Base-by-base conservation (phyloP, 2,113 vertebrate species). In the Takifugu bimaculatus region DNA sequence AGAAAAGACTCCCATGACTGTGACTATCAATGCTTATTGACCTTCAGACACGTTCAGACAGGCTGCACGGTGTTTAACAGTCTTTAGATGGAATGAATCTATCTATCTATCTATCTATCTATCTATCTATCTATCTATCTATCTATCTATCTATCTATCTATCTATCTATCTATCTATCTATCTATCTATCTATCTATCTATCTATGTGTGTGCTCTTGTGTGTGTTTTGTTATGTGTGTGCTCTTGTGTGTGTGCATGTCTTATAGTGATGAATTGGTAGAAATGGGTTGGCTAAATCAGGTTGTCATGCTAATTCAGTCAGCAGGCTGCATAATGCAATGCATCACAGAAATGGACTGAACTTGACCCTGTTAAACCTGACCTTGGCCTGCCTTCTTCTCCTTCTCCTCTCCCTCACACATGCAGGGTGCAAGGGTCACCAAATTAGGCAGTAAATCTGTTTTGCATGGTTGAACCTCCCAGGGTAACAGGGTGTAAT, bases 291-390 rank as follows among this genome's bases (percentile, higher is more conserved):
- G 86, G 74, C 80, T 87, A 91, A 91, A 91, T 90, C 82, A 67
- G 81, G 85, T 90, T 90, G 86, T 84, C 85, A 90, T 90, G 90
- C 88, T 91, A 90, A 91, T 91, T 89, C 86, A 83, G 83, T 85
- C 84, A 87, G 84, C 84, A 87, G 89, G 87, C 88, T 90, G 84
- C 81, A 88, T 92, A 91, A 91, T 90, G 80, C 75, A 86, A 84
- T 86, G 85, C 88, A 87, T 80, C 70, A 79, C 78, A 80, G 86
- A 90, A 87, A 56, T 68, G 77, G 74, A 78, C 79, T 91, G 85
- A 91, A 90, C 90, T 89, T 90, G 89, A 90, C 89, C 89, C 82
- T 81, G 88, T 88, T 90, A 86, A 87, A 89, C 80, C 76, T 89
- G 85, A 91, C 89, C 89, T 91, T 90, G 89, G 81, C 84, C 87